Conservation (phyloP, 2,888 invertebrate genomes). For the Aproaerema taeniolella region DNA sequence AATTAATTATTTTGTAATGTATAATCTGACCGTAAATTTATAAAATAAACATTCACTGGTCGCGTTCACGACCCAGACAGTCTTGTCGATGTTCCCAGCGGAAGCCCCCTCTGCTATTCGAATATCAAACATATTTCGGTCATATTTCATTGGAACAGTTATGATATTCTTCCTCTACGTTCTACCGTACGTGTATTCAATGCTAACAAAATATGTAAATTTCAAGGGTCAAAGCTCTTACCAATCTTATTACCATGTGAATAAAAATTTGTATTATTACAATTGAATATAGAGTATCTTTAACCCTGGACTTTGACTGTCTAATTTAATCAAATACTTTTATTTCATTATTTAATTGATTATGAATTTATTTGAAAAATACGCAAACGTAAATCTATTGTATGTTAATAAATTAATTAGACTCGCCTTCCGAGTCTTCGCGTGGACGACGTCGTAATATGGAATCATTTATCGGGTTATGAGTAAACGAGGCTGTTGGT, state of each 20-base stretch:
- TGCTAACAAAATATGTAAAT: conserved; percentile 57
- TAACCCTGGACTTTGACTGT: neutral
- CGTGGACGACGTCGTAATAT: conserved; percentile 30
- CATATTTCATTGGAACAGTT: conserved; percentile 71
- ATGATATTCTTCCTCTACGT: conserved; percentile 70
- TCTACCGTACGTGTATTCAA: conserved; percentile 56
- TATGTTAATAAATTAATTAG: conserved; percentile 36
- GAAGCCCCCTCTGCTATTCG: conserved; percentile 67
- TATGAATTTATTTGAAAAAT: too few species aligned
- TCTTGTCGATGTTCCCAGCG: too few species aligned
- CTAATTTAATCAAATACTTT: too few species aligned
- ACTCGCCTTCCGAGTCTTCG: conserved; percentile 26
- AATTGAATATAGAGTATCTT: neutral
- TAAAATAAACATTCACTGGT: too few species aligned
- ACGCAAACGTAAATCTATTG: too few species aligned
- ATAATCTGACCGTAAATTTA: too few species aligned
- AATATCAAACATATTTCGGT: conserved; percentile 71
- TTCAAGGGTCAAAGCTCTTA: conserved; percentile 34
- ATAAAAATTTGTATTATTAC: conserved; percentile 5
- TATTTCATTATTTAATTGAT: too few species aligned
- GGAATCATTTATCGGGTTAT: conserved; percentile 48
- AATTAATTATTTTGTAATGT: too few species aligned
- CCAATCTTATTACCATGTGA: conserved; percentile 1
- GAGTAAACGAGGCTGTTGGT: conserved; percentile 40
- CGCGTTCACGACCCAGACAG: too few species aligned